Base-by-base conservation (phyloP, 1,140 invertebrate genomes). In the Meloidogyne hapla region DNA sequence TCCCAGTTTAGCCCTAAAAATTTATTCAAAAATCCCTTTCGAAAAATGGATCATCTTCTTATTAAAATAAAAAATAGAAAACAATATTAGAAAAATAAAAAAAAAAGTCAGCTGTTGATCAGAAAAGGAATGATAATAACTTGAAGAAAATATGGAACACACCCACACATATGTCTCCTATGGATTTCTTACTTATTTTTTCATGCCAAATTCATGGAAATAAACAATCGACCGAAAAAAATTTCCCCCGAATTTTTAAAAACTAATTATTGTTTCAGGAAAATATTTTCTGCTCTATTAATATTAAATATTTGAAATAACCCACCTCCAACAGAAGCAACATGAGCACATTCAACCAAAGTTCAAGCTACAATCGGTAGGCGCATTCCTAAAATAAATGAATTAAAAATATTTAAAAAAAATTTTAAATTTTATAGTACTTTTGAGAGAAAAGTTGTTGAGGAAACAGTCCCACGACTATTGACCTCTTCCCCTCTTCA, bases 361-460 rank as follows among this genome's bases (percentile, higher is more conserved):
- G 75, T 26, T 81, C 80, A 12, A 83, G 81, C 21, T 81, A 83
- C 63, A 81, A 81, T 56, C 77, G 80, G 68, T 70, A 21, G 45
- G 8, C 3, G 1, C 4, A 0, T 26, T 23, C 26, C 15, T 26
- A 21, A n/a, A 66, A 66, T 28, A 21, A 67, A 33, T 67, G 3
- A n/a, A 1, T 21, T 21, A 40, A 5, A 33, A 25, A 25, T 40
- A n/a, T 26, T 70, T 5, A 15, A 18, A 40, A 69, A 26, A 48
- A n/a, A 40, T 40, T 38, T 42, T 40, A 18, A 26, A 15, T 70
- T 23, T 69, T 70, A 2, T 2, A 70, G 70, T 23, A 83, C 80
- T 25, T 81, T 69, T 61, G 80, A 81, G 65, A 64, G 80, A 21
- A 83, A 81, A 69, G 80, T 81, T 18, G 48, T 83, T 56, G 80